phyloP scores from a whole-genome alignment of 2,113 vertebrate genomes.

The Jaculus jaculus region DNA sequence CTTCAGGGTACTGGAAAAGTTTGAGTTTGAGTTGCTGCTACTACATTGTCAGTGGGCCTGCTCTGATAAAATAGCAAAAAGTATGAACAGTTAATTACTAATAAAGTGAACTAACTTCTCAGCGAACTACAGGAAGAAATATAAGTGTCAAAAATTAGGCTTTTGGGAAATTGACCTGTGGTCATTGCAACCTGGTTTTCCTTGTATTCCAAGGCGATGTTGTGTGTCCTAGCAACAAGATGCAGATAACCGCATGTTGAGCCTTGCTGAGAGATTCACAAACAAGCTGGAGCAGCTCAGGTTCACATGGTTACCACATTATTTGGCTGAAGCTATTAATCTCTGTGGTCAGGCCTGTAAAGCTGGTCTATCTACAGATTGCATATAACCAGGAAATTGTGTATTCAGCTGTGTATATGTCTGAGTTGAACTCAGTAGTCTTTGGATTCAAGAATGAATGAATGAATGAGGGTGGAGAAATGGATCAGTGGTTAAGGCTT shows the following conservation, averaged over 20 bases:
- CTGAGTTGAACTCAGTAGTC: constrained; percentile 68
- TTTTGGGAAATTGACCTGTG: constrained; percentile 71
- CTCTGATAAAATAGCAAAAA: constrained; percentile 47
- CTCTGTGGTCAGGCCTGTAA: constrained; percentile 85
- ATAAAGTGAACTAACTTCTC: constrained; percentile 39
- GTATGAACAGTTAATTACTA: constrained; percentile 51
- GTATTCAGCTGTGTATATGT: constrained; percentile 82
- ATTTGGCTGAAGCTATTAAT: constrained; percentile 88
- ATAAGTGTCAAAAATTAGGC: constrained; percentile 41
- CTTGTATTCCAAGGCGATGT: constrained; percentile 76
- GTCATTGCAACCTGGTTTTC: constrained; percentile 79
- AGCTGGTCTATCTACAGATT: constrained; percentile 84
- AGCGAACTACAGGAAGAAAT: constrained; percentile 22
- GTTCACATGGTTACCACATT: constrained; percentile 88
- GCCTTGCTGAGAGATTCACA: constrained; percentile 85
- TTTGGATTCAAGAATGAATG: constrained; percentile 66
- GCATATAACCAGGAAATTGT: constrained; percentile 81
- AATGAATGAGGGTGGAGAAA: too few relatives aligned
- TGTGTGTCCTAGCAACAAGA: constrained; percentile 88
- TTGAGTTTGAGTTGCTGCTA: constrained; percentile 27
- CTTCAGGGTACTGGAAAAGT: neutral
- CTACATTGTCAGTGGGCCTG: constrained; percentile 37
- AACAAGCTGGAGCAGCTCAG: constrained; percentile 84
- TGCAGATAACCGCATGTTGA: constrained; percentile 86
- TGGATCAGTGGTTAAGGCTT: too few relatives aligned